Conservation (phyloP, 2,888 invertebrate species). For the Perizoma affinitatum region DNA sequence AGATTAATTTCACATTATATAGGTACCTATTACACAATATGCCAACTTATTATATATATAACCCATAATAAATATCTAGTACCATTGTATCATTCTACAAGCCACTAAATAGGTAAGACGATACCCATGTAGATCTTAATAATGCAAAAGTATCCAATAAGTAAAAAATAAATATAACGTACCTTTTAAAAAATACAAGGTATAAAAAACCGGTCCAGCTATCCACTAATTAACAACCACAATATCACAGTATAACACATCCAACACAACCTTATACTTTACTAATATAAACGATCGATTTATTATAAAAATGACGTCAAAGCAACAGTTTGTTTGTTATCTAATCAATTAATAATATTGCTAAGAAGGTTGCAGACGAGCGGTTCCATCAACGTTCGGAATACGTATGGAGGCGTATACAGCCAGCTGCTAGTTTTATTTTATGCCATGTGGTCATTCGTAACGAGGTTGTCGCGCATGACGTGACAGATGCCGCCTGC, state of each 20-base stretch:
- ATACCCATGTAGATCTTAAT: too few species aligned
- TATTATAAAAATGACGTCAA: constrained; percentile 47
- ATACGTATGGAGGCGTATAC: constrained; percentile 63
- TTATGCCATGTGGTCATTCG: constrained; percentile 46
- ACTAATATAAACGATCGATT: constrained; percentile 28
- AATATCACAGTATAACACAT: constrained; percentile 22
- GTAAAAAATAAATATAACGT: not conserved
- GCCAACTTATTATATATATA: too few species aligned
- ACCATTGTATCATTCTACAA: too few species aligned
- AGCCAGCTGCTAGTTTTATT: constrained; percentile 50
- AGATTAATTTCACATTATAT: too few species aligned
- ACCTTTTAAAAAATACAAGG: constrained; percentile 30
- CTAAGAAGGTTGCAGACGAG: constrained; percentile 47
- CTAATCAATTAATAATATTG: constrained; percentile 65
- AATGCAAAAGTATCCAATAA: not conserved
- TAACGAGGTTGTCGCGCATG: constrained; percentile 43
- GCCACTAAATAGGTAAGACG: too few species aligned
- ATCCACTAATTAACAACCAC: constrained; percentile 30
- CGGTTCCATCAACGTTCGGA: constrained; percentile 47
- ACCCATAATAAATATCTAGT: too few species aligned
- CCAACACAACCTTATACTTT: constrained; percentile 18
- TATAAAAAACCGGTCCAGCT: constrained; percentile 28
- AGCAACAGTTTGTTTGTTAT: constrained; percentile 50
- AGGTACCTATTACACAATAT: too few species aligned
- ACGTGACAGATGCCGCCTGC: constrained; percentile 37